A percentile compares a stretch with the other conserved stretches of the same genome.
Evolutionary conservation across 92 coral and sea anemone genomes (phyloP).

Genomic region (Micromussa lordhowensis): DNA sequence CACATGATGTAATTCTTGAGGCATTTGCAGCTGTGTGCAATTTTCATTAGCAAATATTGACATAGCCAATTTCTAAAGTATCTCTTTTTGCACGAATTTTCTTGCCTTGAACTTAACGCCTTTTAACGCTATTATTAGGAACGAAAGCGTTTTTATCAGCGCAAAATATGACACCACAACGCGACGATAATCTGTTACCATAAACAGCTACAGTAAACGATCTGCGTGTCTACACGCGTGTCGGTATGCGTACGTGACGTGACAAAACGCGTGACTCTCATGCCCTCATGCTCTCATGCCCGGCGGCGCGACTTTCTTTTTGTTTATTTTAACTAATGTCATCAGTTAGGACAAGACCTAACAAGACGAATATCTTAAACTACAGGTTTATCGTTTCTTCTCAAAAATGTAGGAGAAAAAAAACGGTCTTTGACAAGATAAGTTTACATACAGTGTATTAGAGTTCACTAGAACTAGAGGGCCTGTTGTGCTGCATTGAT

Average conservation of each 20-base stretch:
- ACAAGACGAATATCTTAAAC: neutral
- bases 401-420: neutral
- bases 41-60: neutral
- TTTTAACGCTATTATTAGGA: neutral
- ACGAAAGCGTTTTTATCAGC: neutral
- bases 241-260: neutral
- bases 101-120: neutral
- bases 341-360: neutral
- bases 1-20: neutral
- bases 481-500: neutral
- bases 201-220: neutral
- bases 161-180: neutral
- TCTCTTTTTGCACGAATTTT: neutral
- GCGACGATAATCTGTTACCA: neutral
- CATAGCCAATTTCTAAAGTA: neutral
- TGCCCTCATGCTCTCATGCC: no score
- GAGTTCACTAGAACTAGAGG: neutral
- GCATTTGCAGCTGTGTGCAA: neutral
- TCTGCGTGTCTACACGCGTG: neutral
- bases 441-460: neutral
- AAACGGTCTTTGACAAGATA: neutral
- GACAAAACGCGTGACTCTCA: neutral
- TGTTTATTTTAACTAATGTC: neutral
- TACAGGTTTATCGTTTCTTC: neutral
- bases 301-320: neutral